Evolutionary conservation across 2,113 vertebrate genomes (phyloP), one percentile per base, ranked within the genome.

Genomic region (Eolophus roseicapilla): DNA sequence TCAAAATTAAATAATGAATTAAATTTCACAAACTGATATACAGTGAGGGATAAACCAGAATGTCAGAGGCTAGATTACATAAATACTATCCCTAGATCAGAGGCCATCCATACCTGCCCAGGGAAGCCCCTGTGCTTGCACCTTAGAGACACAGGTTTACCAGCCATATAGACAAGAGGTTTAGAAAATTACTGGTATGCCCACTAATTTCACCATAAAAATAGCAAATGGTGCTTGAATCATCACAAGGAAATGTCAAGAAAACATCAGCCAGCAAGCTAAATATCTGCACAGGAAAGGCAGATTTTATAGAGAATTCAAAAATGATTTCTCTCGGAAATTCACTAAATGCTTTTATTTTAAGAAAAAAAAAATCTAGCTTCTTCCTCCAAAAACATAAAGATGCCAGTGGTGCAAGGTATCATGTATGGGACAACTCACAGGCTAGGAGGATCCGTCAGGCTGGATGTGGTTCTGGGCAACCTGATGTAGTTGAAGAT

Each of bases 21-120:
- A 93, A 93, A 80, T 95, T 73, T 18, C 44, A 49, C 14, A 55
- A 65, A 44, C 24, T 64, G 43, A 13, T 80, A 37, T 28, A 49
- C 18, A 46, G 39, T 23, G 50, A 35, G 76, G 62, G 71, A 24
- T 39, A 52, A 55, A 46, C 17, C 21, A 35, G 31, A 39, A 41
- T 74, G 53, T 59, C 53, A 74, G 63, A 37, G 60, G 15, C 41
- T 55, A 7, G 28, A 57, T 90, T 16, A 17, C 10, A 21, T 11
- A 62, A 69, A 39, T 1, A 0, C 15, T 69, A 0, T 68, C 19
- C 50, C 31, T 37, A 3, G 10, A 9, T 21, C 29, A 27, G 35
- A 50, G 39, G 3, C 31, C 49, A 28, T 9, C 80, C 7, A 0
- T 27, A 5, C 49, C 33, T 2, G 0, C 63, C 7, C 37, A 17